Evolutionary conservation across 2,113 vertebrate genomes (phyloP), one percentile per base, ranked within the genome.

Genomic region (Salvelinus namaycush): DNA sequence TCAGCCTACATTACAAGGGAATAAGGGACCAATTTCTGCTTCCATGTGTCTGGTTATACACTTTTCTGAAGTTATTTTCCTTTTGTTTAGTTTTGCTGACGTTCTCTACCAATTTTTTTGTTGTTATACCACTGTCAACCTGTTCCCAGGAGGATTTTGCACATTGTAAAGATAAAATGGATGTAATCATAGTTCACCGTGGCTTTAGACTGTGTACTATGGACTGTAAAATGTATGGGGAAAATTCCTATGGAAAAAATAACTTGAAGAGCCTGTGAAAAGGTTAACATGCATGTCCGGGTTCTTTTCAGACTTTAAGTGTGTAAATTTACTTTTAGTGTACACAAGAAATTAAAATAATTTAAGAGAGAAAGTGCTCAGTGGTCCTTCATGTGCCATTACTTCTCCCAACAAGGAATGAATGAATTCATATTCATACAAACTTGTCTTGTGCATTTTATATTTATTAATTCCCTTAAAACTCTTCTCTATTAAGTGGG

Each of bases 321-420:
- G 95, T 98, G 96, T 97, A 97, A 95, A 97, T 97, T 97, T 95
- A 95, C 96, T 97, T 96, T 97, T 97, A 97, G 96, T 96, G 95
- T 96, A 97, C 94, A 97, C 94, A 94, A 94, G 80, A 94, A 97
- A 99, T 98, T 97, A 99, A 96, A 96, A 92, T 96, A 95, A 97
- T 96, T 98, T 96, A 96, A 96, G 92, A 96, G 92, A 93, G 27
- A 34, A 95, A 76, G 74, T 73, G 51, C 0, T 34, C 12, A 54
- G 66, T 74, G 16, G 59, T 73, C 16, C 13, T 85, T 79, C 76
- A 26, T 49, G 24, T n/a, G 3, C 1, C 62, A 65, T 8, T 11
- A 22, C 22, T 9, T 11, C 6, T 20, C 9, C 12, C 26, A 64
- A 64, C 60, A 64, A 11, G 39, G 8, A 44, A 11, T 44, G 9